Base-by-base conservation (phyloP, 2,797 vertebrate genomes). In the Discoglossus pictus region DNA sequence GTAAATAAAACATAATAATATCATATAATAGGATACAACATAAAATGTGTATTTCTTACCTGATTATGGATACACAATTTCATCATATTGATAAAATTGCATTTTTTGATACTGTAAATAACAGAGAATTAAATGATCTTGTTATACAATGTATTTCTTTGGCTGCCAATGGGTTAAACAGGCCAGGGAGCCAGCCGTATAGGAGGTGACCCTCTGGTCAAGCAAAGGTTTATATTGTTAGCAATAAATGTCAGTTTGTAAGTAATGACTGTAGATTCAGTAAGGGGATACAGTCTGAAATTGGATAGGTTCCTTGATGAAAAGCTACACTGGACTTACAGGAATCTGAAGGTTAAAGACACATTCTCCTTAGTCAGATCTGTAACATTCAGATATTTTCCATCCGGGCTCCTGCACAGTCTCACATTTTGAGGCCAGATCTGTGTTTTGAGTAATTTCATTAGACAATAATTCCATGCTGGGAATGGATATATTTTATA, bases 231-330 rank as follows among this genome's bases (percentile, higher is more conserved):
- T 58, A 65, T 71, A 64, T 59, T 64, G 61, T 71, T 71, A 64
- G 65, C 61, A 71, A 64, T 71, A 65, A 59, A 71, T 71, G 68
- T 71, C 68, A 71, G 59, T 63, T 70, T 51, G 59, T 70, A 70
- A 65, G 61, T 71, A 71, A 71, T 71, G 61, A 65, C 68, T 71
- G 61, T 59, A 71, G 61, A 71, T 59, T 71, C 68, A 64, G 68
- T 71, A 64, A 71, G 53, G 36, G 68, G 59, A 71, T 71, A 64
- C 34, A 34, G 48, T 36, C 35, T 51, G 68, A 71, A 71, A 71
- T 52, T 64, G 61, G 61, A 71, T 64, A 65, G 16, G 53, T 59
- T 65, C 48, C 53, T 56, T 64, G 61, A 71, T 71, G 68, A 71
- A 64, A 71, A 71, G 55, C 46, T 44, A 71, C 61, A 48, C 52